These are phyloP conservation scores for Clangula hyemalis DNA, from an alignment of 2,797 vertebrate genomes.

Conservation along the genomic window DNA sequence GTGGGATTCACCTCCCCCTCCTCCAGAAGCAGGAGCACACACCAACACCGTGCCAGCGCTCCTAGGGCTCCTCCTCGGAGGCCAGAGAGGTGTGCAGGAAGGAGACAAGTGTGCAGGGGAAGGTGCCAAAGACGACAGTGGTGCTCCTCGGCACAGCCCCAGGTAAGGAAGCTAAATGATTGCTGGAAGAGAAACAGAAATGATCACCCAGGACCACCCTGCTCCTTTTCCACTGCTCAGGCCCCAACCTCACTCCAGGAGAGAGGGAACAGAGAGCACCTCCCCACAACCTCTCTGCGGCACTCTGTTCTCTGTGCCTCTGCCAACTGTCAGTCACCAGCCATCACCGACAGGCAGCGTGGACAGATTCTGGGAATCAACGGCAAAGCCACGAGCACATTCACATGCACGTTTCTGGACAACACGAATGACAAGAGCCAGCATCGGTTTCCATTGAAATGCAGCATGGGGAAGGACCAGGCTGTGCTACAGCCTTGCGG, in stretches of 20 bases:
- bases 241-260: neutral
- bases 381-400: neutral
- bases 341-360: neutral
- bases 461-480: neutral
- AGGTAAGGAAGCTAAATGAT: neutral
- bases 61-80: neutral
- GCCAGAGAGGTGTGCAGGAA: neutral
- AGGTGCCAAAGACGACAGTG: neutral
- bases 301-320: neutral
- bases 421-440: neutral
- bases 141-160: neutral
- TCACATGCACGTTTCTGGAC: neutral
- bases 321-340: neutral
- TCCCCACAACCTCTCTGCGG: neutral
- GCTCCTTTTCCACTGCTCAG: neutral
- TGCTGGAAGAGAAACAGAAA: neutral
- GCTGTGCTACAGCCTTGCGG: neutral
- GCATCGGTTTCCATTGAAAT: neutral
- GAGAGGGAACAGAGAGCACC: neutral
- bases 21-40: neutral
- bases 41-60: neutral
- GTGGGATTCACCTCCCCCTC: neutral
- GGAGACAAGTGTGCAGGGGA: neutral
- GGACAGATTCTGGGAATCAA: fast-evolving
- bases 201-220: neutral